Conservation (phyloP, 2,113 vertebrate species). For the Pardalotus punctatus region DNA sequence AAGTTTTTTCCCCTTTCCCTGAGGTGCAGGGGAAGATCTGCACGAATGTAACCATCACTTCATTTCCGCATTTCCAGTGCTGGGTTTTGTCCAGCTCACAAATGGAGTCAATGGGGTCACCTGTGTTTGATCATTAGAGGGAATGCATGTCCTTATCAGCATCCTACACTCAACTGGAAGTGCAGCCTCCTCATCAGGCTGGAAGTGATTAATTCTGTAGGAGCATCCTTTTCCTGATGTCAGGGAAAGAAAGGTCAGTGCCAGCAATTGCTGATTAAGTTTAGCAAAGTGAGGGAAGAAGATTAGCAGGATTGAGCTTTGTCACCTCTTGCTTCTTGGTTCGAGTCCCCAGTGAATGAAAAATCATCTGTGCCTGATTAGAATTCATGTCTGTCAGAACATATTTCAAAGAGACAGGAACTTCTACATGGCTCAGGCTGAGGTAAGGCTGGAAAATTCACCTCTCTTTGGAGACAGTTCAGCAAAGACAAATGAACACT, state of each 20-base stretch:
- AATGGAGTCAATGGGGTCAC: not conserved
- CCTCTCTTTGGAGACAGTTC: not conserved
- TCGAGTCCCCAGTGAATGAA: slow-evolving; percentile 1
- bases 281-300: not conserved
- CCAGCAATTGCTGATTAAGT: not conserved
- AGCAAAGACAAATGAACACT: slow-evolving; percentile 1
- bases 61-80: not conserved
- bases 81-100: not conserved
- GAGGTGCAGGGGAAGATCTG: not conserved
- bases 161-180: not conserved
- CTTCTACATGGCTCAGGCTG: not conserved
- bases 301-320: slow-evolving; percentile 22
- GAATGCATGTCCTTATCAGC: not conserved
- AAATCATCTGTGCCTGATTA: slow-evolving; percentile 2
- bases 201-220: not conserved
- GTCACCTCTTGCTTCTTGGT: not conserved
- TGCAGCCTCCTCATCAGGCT: not conserved
- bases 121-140: not conserved
- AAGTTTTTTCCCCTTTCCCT: not conserved
- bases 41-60: not conserved
- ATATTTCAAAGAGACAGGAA: slow-evolving; percentile 17
- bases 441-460: not conserved
- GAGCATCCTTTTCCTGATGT: not conserved
- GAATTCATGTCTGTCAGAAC: slow-evolving; percentile 4
- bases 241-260: not conserved